Conservation (phyloP, 2,888 invertebrate genomes). For the Synergus itoensis region DNA sequence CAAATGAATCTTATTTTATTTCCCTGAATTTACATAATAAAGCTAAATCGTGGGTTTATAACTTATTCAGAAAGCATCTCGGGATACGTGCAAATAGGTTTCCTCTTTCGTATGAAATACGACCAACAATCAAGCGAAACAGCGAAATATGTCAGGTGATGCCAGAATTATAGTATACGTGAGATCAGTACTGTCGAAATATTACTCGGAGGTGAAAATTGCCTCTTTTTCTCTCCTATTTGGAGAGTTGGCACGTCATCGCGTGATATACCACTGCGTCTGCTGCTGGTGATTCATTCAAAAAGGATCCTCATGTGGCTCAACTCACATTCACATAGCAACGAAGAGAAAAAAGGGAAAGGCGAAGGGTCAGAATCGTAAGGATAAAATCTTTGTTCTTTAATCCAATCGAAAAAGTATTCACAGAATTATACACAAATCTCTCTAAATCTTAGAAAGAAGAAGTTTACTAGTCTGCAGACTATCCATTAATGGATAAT, state of each 20-base stretch:
- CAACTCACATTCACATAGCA: background rate
- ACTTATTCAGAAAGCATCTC: constrained; percentile 26
- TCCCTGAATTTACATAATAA: constrained; percentile 22
- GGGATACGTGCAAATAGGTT: constrained; percentile 4
- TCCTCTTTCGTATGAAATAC: constrained; percentile 18
- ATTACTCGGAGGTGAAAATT: constrained; percentile 34
- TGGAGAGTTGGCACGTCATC: constrained; percentile 35
- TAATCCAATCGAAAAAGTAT: background rate
- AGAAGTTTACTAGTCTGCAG: background rate
- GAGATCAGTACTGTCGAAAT: constrained; percentile 34
- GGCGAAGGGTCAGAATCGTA: background rate
- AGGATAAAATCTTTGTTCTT: constrained; percentile 5
- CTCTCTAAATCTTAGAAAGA: background rate
- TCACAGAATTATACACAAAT: background rate
- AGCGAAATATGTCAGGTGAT: constrained; percentile 31
- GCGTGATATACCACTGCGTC: constrained; percentile 34
- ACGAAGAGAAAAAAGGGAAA: background rate
- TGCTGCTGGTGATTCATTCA: constrained; percentile 27
- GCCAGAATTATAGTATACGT: constrained; percentile 22
- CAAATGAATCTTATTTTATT: constrained; percentile 1
- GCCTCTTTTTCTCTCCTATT: constrained; percentile 28
- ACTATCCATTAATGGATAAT: background rate
- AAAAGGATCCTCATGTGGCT: constrained; percentile 10
- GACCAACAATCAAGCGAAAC: constrained; percentile 24
- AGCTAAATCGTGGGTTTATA: background rate